Evolutionary conservation across 2,888 invertebrate species (phyloP), one percentile per base, ranked within the genome.

Genomic region (Argynnis bischoffii): DNA sequence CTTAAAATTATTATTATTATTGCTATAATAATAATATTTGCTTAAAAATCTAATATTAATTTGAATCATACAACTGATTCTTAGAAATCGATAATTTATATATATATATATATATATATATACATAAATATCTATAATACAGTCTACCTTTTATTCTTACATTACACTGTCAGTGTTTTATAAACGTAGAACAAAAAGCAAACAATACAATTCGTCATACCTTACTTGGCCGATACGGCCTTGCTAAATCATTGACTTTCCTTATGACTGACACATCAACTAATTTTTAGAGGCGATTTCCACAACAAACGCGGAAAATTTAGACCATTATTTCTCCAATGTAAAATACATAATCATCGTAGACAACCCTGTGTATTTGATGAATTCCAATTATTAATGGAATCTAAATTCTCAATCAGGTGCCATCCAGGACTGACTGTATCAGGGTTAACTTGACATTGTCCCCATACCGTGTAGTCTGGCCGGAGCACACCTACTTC

Each of bases 381-480:
- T 0, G 79, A 67, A 48, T 81, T 76, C 89, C 90, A 90, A 70
- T 87, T 85, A 3, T 79, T 55, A 41, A 89, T 81, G 4, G 78
- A 74, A 5, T 74, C 6, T 66, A 91, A 67, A 8, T 77, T 73
- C 3, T 75, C 64, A 71, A 89, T 70, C 18, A 91, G 47, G 50
- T 85, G 72, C 3, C 69, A 74, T 1, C 91, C 91, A 2, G 91
- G 91, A 41, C 80, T 77, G 8, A 79, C 64, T 0, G 79, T 81
- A 4, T 72, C 67, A 0, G 85, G 78, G 6, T 76, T 66, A 2
- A 89, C 73, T 74, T 91, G 90, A 64, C 91, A 90, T 15, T 84
- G 80, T 0, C 85, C 90, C 21, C 78, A 82, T 16, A 91, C 5
- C 0, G 63, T 72, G 54, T 86, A 91, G 65, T 88, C 78, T 0